A percentile compares a stretch with the other conserved stretches of the same genome.
phyloP scores from a whole-genome alignment of 2,888 invertebrate genomes.

The Pristionchus exspectatus region DNA sequence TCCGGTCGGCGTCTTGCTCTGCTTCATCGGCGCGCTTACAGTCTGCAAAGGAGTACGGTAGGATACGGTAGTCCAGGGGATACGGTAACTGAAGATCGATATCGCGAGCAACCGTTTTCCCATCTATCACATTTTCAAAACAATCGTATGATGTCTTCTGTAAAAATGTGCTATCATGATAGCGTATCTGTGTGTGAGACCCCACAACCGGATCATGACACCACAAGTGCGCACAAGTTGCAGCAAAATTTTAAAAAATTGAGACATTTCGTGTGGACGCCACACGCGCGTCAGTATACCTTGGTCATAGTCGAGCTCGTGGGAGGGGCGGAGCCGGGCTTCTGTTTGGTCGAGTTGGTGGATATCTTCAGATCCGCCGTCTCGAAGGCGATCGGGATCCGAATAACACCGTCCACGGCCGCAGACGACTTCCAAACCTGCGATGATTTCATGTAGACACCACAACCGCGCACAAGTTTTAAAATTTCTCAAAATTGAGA shows the following conservation, averaged over 20 bases:
- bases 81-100: neutral
- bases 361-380: neutral
- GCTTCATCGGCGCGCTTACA: neutral
- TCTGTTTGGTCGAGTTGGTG: neutral
- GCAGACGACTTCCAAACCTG: neutral
- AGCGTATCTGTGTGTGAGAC: neutral
- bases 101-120: neutral
- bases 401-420: neutral
- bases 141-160: too few relatives aligned
- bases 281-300: neutral
- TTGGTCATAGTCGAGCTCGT: neutral
- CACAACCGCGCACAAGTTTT: neutral
- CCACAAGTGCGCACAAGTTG: too few relatives aligned
- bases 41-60: neutral
- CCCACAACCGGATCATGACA: neutral
- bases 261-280: neutral
- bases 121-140: neutral
- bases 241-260: neutral
- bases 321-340: neutral
- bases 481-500: neutral
- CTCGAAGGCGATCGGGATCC: slow-evolving; percentile 25
- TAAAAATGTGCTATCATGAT: neutral
- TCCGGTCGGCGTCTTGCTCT: neutral
- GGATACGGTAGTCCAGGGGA: neutral
- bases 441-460: neutral